Conservation (phyloP, 1,140 invertebrate species). For the Triops cancriformis region DNA sequence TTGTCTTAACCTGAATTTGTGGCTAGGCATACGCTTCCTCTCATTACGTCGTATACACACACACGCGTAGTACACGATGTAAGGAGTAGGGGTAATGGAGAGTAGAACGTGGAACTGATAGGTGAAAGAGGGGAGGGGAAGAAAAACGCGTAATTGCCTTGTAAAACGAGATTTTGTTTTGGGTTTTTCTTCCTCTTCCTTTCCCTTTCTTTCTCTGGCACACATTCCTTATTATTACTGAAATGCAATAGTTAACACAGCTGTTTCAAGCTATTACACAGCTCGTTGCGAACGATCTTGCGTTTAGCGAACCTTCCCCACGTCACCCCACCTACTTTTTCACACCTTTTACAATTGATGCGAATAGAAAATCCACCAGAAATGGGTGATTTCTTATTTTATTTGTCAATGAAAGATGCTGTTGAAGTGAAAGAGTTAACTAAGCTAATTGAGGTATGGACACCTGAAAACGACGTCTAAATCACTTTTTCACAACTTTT, state of each 20-base stretch:
- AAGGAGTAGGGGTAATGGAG: no score
- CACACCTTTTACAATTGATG: no score
- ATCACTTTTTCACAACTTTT: no score
- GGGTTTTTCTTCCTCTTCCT: neutral
- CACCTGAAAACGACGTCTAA: no score
- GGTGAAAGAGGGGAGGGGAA: neutral
- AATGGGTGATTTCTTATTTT: no score
- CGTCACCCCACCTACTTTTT: no score
- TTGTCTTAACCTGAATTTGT: conserved; percentile 5
- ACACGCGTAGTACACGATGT: neutral
- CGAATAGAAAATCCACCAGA: no score
- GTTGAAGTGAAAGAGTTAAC: no score
- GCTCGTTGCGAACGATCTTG: neutral
- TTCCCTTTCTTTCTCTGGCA: no score
- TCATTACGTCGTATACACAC: neutral
- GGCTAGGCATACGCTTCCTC: conserved; percentile 4
- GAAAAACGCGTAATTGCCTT: neutral
- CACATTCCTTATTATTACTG: neutral
- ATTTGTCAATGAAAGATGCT: no score
- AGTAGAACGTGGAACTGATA: no score
- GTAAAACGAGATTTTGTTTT: neutral
- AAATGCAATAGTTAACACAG: neutral
- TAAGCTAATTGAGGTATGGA: no score
- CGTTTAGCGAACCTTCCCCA: neutral
- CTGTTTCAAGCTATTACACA: neutral